Evolutionary conservation across 2,113 vertebrate species (phyloP).

Genomic region (Limnothrissa miodon): DNA sequence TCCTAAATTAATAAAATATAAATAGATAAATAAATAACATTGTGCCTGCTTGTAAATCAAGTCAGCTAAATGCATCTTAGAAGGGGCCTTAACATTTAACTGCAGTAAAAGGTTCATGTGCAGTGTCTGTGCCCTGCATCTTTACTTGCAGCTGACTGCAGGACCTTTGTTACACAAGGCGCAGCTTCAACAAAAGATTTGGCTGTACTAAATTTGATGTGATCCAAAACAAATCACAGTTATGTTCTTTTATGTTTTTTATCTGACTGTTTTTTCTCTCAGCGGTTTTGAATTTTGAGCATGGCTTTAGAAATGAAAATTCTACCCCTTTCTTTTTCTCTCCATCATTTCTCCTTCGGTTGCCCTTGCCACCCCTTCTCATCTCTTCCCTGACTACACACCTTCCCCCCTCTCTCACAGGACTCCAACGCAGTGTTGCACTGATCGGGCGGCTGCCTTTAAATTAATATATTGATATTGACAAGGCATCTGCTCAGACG

Average conservation of each 20-base stretch:
- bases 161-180: not conserved
- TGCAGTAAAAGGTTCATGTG: constrained; percentile 3
- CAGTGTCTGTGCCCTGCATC: not conserved
- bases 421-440: constrained; percentile 35
- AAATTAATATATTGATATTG: constrained; percentile 78
- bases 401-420: constrained; percentile 42
- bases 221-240: too few relatives aligned
- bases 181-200: too few relatives aligned
- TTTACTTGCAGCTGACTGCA: not conserved
- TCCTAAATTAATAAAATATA: not conserved
- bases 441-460: constrained; percentile 51
- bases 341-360: constrained; percentile 10
- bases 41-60: constrained; percentile 43
- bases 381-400: constrained; percentile 63
- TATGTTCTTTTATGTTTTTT: too few relatives aligned
- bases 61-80: not conserved
- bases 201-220: too few relatives aligned
- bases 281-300: too few relatives aligned
- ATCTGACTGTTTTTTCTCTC: too few relatives aligned
- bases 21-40: constrained; percentile 34
- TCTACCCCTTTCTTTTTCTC: not conserved
- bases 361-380: constrained; percentile 37
- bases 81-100: not conserved
- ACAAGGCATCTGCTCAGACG: constrained; percentile 69
- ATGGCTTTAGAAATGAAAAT: too few relatives aligned